phyloP scores from a whole-genome alignment of 2,888 invertebrate genomes.

The Ochropleura plecta region DNA sequence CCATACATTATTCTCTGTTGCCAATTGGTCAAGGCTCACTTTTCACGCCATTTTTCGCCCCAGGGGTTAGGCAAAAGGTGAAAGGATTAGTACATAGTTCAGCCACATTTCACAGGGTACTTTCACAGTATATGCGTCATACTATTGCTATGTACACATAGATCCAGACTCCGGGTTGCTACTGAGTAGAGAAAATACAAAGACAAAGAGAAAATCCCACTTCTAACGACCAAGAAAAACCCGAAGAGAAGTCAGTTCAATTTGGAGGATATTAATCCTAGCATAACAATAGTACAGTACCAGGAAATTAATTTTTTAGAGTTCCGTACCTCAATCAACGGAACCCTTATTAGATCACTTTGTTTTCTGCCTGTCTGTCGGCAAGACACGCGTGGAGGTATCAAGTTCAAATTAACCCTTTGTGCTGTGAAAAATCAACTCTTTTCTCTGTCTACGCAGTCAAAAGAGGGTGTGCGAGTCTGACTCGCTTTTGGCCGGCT shows the following conservation, averaged over 20 bases:
- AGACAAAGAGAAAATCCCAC: not conserved
- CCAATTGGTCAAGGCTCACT: not conserved
- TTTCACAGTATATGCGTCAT: not conserved
- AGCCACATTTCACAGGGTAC: not conserved
- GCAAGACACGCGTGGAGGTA: too few species aligned
- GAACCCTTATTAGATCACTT: too few species aligned
- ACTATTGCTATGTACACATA: not conserved
- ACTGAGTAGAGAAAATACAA: too few species aligned
- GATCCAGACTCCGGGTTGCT: not conserved
- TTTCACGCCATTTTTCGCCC: not conserved
- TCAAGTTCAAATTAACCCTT: too few species aligned
- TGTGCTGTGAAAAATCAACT: too few species aligned
- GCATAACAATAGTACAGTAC: not conserved
- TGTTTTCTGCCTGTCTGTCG: too few species aligned
- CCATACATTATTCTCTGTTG: not conserved
- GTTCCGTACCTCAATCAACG: too few species aligned
- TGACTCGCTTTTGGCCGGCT: too few species aligned
- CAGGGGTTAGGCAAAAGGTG: too few species aligned
- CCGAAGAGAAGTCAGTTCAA: not conserved
- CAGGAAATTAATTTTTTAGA: not conserved
- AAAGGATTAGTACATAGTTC: not conserved
- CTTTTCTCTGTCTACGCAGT: too few species aligned
- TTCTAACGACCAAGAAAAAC: not conserved
- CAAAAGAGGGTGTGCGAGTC: too few species aligned
- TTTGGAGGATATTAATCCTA: not conserved